Conservation (phyloP, 1,140 invertebrate species). For the Wiebesia pumilae region DNA sequence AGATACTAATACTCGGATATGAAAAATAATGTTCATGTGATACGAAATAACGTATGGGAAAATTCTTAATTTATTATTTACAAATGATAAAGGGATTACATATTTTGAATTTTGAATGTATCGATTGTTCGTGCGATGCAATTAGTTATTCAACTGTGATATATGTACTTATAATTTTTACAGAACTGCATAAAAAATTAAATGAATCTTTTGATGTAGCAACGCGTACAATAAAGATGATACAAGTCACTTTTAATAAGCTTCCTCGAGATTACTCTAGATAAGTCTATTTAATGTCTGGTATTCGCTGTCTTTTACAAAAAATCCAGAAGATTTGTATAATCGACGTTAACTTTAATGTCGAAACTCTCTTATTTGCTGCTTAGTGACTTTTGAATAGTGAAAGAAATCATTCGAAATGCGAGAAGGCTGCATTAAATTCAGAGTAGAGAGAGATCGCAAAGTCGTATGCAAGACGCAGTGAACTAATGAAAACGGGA, state of each 20-base stretch:
- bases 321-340: not conserved
- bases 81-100: too few species aligned
- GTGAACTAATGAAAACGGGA: conserved; percentile 36
- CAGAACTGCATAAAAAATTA: too few species aligned
- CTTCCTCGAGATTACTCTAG: not conserved
- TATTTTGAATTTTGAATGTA: too few species aligned
- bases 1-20: too few species aligned
- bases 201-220: too few species aligned
- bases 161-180: too few species aligned
- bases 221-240: not conserved
- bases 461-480: conserved; percentile 10
- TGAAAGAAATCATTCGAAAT: not conserved
- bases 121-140: too few species aligned
- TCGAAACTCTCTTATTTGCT: not conserved
- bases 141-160: too few species aligned
- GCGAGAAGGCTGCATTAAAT: not conserved
- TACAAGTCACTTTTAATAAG: not conserved
- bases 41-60: too few species aligned
- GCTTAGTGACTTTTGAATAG: not conserved
- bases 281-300: not conserved
- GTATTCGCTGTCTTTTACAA: too few species aligned
- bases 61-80: too few species aligned
- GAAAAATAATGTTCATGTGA: too few species aligned
- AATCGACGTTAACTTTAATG: not conserved
- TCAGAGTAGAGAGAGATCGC: not conserved